Evolutionary conservation across 2,888 invertebrate genomes (phyloP).

Genomic region (Cyclophora punctaria): DNA sequence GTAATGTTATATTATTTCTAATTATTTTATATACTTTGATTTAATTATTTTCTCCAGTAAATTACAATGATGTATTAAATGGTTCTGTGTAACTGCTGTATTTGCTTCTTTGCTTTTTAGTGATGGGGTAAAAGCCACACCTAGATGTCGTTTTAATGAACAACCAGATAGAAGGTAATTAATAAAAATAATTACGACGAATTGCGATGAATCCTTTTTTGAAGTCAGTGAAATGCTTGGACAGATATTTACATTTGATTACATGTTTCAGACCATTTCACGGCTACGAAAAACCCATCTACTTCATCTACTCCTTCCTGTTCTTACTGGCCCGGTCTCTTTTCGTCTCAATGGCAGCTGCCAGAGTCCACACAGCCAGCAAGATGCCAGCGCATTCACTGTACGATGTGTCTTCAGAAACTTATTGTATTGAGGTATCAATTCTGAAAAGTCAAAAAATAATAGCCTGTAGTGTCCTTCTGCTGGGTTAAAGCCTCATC

Average conservation of each 20-base stretch:
- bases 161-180: slow-evolving; percentile 18
- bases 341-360: slow-evolving; percentile 74
- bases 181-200: no score
- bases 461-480: no score
- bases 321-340: slow-evolving; percentile 76
- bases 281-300: slow-evolving; percentile 72
- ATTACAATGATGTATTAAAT: no score
- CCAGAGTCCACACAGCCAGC: slow-evolving; percentile 73
- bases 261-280: slow-evolving; percentile 31
- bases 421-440: slow-evolving; percentile 76
- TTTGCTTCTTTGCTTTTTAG: slow-evolving; percentile 20
- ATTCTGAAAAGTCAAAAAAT: no score
- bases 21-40: no score
- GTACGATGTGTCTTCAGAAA: slow-evolving; percentile 74
- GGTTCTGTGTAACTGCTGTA: no score
- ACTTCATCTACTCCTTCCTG: slow-evolving; percentile 78
- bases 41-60: no score
- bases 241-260: neutral
- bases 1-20: slow-evolving; percentile 40
- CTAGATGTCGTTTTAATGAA: slow-evolving; percentile 23
- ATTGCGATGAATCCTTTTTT: no score
- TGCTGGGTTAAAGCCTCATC: no score
- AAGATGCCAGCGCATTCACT: slow-evolving; percentile 66
- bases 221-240: no score
- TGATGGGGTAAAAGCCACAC: slow-evolving; percentile 31